A percentile compares a stretch with the other conserved stretches of the same genome.
Evolutionary conservation across 2,797 vertebrate species (phyloP).

Genomic region (Pseudochromis fuscus): DNA sequence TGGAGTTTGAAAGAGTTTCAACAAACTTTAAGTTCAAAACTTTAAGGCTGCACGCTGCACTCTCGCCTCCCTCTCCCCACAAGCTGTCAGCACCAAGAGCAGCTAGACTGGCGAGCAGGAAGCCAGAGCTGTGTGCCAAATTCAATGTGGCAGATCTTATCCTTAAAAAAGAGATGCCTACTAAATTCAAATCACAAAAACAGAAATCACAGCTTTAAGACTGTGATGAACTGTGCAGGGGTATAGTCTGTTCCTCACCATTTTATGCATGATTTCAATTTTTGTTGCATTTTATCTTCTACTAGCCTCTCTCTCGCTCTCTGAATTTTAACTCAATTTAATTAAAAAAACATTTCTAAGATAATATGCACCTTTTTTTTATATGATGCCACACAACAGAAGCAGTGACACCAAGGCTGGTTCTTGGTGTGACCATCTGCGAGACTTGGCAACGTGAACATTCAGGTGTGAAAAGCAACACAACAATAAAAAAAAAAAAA

Average conservation of each 20-base stretch:
- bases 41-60: neutral
- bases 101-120: neutral
- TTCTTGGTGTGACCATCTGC: neutral
- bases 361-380: neutral
- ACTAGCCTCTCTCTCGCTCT: neutral
- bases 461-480: constrained; percentile 4
- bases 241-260: neutral
- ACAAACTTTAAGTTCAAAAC: neutral
- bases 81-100: neutral
- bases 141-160: neutral
- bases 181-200: neutral
- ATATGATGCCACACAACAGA: neutral
- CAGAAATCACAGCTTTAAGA: too few relatives aligned
- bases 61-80: neutral
- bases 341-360: neutral
- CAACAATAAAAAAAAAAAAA: constrained; percentile 7
- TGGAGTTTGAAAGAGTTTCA: neutral
- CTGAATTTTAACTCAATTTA: too few relatives aligned
- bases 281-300: neutral
- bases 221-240: neutral
- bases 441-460: neutral
- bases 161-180: neutral
- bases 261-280: neutral
- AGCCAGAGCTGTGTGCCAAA: neutral
- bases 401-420: neutral